Percentiles rank a stretch among this genome's conserved stretches.
Conservation (phyloP, 2,888 invertebrate genomes). For the Eulithis testata region DNA sequence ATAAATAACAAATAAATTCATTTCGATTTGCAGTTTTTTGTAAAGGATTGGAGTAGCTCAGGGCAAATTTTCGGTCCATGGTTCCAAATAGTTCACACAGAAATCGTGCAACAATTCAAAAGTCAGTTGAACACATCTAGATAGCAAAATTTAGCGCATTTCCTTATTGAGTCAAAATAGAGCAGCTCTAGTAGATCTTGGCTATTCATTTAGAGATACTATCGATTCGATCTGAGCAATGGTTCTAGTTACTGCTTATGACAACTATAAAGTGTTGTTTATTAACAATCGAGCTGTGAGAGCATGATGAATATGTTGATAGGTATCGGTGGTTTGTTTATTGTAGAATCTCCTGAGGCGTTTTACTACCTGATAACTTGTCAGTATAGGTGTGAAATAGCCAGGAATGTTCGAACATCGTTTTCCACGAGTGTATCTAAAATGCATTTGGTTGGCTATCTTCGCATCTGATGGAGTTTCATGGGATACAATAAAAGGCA, state of each 20-base stretch:
- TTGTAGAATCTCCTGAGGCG: conserved; percentile 27
- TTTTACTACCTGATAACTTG: conserved; percentile 27
- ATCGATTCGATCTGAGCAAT: conserved; percentile 55
- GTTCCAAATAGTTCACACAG: conserved; percentile 25
- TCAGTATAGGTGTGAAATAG: conserved; percentile 17
- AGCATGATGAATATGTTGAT: conserved; percentile 55
- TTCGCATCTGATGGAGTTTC: background rate
- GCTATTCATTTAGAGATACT: conserved; percentile 37
- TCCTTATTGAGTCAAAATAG: conserved; percentile 51
- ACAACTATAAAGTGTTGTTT: conserved; percentile 62
- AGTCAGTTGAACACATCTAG: conserved; percentile 43
- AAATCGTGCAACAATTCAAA: conserved; percentile 37
- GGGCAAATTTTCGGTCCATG: conserved; percentile 25
- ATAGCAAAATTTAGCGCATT: conserved; percentile 44
- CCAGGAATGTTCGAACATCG: conserved; percentile 6
- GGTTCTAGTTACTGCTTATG: conserved; percentile 59
- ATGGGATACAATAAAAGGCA: background rate
- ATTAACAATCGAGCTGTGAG: conserved; percentile 53
- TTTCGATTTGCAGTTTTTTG: conserved; percentile 5
- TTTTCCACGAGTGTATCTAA: background rate
- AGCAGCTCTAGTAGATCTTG: conserved; percentile 26
- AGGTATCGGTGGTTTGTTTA: conserved; percentile 50
- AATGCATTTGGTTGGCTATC: background rate
- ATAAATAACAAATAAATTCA: conserved; percentile 20
- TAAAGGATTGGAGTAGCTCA: conserved; percentile 8